A percentile compares a stretch with the other conserved stretches of the same genome.
Conservation (phyloP, 2,797 vertebrate species). For the Halcyon badia region DNA sequence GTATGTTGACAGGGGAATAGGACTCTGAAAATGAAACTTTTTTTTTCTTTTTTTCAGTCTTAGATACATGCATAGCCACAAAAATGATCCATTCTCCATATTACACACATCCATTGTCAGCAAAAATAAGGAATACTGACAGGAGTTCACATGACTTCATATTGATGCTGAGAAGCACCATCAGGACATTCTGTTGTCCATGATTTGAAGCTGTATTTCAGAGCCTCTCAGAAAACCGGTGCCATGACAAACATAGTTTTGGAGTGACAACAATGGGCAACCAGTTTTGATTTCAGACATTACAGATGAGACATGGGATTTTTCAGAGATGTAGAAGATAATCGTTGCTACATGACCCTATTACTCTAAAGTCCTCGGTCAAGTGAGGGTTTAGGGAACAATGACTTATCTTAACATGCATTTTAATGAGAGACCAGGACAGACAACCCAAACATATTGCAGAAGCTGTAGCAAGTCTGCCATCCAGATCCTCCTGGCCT, state of each 20-base stretch:
- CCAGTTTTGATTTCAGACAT: not conserved
- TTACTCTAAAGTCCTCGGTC: not conserved
- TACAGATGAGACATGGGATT: not conserved
- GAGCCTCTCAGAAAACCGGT: not conserved
- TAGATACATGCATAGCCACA: not conserved
- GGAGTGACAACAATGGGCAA: not conserved
- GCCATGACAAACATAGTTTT: not conserved
- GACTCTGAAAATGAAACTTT: not conserved
- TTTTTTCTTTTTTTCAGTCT: not conserved
- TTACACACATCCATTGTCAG: not conserved
- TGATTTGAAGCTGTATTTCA: slow-evolving; percentile 24
- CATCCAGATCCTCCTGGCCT: not conserved
- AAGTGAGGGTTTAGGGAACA: not conserved
- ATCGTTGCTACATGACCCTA: not conserved
- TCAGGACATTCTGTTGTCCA: not conserved
- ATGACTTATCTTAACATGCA: not conserved
- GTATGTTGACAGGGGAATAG: not conserved
- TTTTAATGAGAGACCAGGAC: not conserved
- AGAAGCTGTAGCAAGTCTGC: not conserved
- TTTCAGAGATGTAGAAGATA: slow-evolving; percentile 8
- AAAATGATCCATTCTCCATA: not conserved
- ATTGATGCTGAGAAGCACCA: not conserved
- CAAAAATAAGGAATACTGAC: not conserved
- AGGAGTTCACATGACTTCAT: not conserved
- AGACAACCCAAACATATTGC: not conserved